Evolutionary conservation across 1,140 invertebrate genomes (phyloP), one percentile per base, ranked within the genome.

Genomic region (Zaprionus davidi): DNA sequence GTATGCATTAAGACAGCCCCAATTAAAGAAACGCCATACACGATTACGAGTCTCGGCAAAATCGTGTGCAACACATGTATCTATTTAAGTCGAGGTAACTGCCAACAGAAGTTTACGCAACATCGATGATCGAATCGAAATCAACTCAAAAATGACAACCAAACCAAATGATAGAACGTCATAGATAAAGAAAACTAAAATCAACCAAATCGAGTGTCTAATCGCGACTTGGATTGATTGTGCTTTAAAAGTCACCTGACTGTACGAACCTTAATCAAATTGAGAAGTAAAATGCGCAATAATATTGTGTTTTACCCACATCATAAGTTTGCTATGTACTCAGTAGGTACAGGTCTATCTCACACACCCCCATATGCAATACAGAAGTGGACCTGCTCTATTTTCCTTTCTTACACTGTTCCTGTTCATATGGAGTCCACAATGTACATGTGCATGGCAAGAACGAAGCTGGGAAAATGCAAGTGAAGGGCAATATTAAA

Each of bases 211-310:
- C 9, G 31, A 34, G 31, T 11, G 31, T 11, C 9, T 9, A 34
- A 11, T 34, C 2, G 9, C 9, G 2, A 34, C 31, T 34, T 34
- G 9, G 31, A 11, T 34, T 2, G 31, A 34, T 34, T 34, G 9
- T 3, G 31, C 31, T 34, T 34, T 24, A 17, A 55, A 44, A 51
- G 44, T 28, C 31, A 34, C 9, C 26, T 28, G 68, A 56, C 51
- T 75, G 41, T 63, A 53, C 44, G 20, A 71, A 65, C 68, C 56
- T 38, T 65, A 60, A 71, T 71, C 2, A 46, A 71, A 76, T 76
- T 71, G 56, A 56, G 73, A 28, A 28, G 11, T n/a, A 51, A 46
- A 41, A 46, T 36, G 46, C 49, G 26, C 28, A 34, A 31, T 1
- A 34, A 26, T 7, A 55, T 44, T n/a, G 41, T 9, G 9, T 46